A percentile compares a stretch with the other conserved stretches of the same genome.
Evolutionary conservation across 1,140 invertebrate species (phyloP).

Genomic region (Papilio polyxenes): DNA sequence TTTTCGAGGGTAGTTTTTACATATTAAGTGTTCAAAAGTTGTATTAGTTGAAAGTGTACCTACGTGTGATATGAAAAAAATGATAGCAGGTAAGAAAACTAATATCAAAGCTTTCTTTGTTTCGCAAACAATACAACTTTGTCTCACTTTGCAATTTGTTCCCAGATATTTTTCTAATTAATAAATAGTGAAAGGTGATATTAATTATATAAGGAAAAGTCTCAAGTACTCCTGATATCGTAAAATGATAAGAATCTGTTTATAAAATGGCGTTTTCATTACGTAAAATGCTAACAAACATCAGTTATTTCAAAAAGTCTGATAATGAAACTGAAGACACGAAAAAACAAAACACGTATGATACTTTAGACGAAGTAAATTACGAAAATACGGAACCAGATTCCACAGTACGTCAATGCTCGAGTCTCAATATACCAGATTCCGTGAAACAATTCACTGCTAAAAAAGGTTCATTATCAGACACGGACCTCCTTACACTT

Average conservation of each 20-base stretch:
- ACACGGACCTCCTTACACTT: constrained; percentile 61
- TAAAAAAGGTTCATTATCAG: constrained; percentile 68
- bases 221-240: neutral
- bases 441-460: constrained; percentile 57
- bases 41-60: constrained; percentile 3
- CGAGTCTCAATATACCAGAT: constrained; percentile 60
- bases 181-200: neutral
- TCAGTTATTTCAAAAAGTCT: constrained; percentile 69
- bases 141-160: constrained; percentile 17
- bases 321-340: constrained; percentile 43
- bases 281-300: constrained; percentile 71
- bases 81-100: neutral
- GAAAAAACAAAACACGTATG: constrained; percentile 42
- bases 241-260: neutral
- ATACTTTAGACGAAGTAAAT: constrained; percentile 46
- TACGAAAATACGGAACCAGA: constrained; percentile 61
- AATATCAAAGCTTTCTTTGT: constrained; percentile 40
- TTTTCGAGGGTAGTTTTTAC: constrained; percentile 30
- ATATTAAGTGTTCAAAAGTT: neutral
- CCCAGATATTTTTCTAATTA: constrained; percentile 12
- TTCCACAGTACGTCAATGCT: constrained; percentile 58
- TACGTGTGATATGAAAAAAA: neutral
- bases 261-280: constrained; percentile 71
- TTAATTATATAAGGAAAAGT: no score
- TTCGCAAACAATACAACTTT: constrained; percentile 30